Base-by-base conservation (phyloP, 2,888 invertebrate species). In the Fragum whitleyi region DNA sequence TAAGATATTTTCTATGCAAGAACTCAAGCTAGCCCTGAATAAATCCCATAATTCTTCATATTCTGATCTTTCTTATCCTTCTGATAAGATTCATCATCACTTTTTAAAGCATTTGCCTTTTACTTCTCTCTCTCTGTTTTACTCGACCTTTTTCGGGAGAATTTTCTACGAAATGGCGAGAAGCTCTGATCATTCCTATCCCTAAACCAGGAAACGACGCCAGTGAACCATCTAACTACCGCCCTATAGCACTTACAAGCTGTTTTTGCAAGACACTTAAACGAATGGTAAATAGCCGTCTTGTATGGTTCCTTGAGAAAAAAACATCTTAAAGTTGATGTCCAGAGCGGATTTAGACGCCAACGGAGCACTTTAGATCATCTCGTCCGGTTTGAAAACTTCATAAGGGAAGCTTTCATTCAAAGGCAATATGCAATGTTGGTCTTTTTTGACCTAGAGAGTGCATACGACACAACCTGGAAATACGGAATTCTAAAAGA, bases 41-140 rank as follows among this genome's bases (percentile, higher is more conserved):
- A 55, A 55, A 55, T n/a, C 55, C 23, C 55, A 55, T n/a, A 21
- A 55, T 55, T n/a, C 55, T 19, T 55, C 55, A n/a, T n/a, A n/a
- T n/a, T n/a, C n/a, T n/a, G n/a, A n/a, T n/a, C n/a, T n/a, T n/a
- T n/a, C n/a, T n/a, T n/a, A n/a, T n/a, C n/a, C n/a, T n/a, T n/a
- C n/a, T n/a, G n/a, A n/a, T n/a, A n/a, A n/a, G n/a, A n/a, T n/a
- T n/a, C n/a, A n/a, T n/a, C n/a, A n/a, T n/a, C n/a, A n/a, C n/a
- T n/a, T n/a, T n/a, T n/a, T n/a, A n/a, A n/a, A n/a, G n/a, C n/a
- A n/a, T n/a, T n/a, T n/a, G n/a, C n/a, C n/a, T n/a, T n/a, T n/a
- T n/a, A n/a, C n/a, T n/a, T n/a, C n/a, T n/a, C n/a, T n/a, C n/a
- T n/a, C n/a, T n/a, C n/a, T n/a, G n/a, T n/a, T n/a, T n/a, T n/a